Base-by-base conservation (phyloP, 1,140 invertebrate species). In the Papilio dardanus region DNA sequence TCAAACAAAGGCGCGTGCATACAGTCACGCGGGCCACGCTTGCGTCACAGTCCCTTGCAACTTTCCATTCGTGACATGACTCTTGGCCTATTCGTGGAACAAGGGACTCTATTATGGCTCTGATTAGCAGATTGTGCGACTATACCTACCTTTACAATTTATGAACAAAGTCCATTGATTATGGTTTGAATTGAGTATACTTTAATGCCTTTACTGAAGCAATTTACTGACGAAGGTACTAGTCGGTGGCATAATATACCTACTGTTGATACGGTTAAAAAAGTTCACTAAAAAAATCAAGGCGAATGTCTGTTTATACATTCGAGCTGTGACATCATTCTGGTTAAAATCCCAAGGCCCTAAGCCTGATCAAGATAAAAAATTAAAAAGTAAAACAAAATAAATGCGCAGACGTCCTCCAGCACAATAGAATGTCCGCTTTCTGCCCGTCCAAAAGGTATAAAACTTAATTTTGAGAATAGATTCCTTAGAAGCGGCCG, bases 1-100 rank as follows among this genome's bases (percentile, higher is more conserved):
- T 54, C 35, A 54, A 73, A 73, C 71, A 54, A 73, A 73, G 71
- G 42, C 71, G 42, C 71, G 71, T 73, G 71, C 71, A 31, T 58
- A 50, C 16, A 54, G 46, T 73, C 71, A 73, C 71, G 71, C 71
- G 69, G 69, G 21, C 69, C 50, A 71, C 16, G 69, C 40, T 71
- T 71, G 69, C 69, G 69, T 71, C 69, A 71, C 69, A 71, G 69
- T 71, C 69, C 69, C 69, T 71, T 71, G 69, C 42, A 71, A 71
- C 69, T 71, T 71, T 71, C 69, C 69, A 71, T 71, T 71, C 69
- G 69, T 71, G 69, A 71, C 69, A 50, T 50, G 69, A 69, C 67
- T 69, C 67, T 69, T 69, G 67, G 69, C 69, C 40, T 71, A 71
- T 71, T 71, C 69, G 40, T 50, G 69, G 69, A 71, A 71, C 42